Percentiles rank a stretch among this genome's conserved stretches.
Conservation (phyloP, 2,113 vertebrate species). For the Typhlomys cinereus region DNA sequence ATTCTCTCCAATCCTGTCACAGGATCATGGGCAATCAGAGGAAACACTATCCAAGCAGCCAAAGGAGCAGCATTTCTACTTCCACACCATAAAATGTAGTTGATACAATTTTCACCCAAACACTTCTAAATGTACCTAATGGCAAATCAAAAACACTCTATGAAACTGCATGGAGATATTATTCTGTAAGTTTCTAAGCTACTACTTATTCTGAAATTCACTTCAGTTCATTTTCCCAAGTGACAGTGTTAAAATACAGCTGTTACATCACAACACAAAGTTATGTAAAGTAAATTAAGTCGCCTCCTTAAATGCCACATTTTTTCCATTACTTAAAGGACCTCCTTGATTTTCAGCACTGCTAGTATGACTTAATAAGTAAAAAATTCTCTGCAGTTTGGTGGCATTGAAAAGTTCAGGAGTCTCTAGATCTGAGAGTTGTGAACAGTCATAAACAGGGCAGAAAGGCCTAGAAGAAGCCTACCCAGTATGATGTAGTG, state of each 20-base stretch:
- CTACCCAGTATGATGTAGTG: background rate
- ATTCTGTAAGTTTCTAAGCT: conserved; percentile 13
- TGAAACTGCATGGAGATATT: background rate
- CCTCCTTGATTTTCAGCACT: background rate
- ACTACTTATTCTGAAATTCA: no score
- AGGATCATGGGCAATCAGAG: background rate
- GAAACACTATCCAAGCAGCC: background rate
- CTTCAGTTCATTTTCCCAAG: background rate
- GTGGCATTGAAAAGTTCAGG: conserved; percentile 11
- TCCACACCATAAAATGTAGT: background rate
- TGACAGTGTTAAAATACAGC: conserved; percentile 45
- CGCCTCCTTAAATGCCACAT: conserved; percentile 6
- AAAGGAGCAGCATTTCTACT: background rate
- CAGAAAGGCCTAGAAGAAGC: background rate
- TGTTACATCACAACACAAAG: conserved; percentile 13
- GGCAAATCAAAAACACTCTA: background rate
- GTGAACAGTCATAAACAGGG: background rate
- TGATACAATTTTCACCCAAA: background rate
- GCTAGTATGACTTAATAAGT: conserved; percentile 1
- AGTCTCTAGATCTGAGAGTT: background rate
- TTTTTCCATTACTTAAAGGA: background rate
- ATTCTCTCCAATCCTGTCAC: background rate
- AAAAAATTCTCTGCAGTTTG: conserved; percentile 21
- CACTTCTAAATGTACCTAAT: background rate
- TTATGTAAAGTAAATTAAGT: conserved; percentile 33